These are phyloP conservation scores for Oxyruncus cristatus DNA, from an alignment of 2,113 vertebrate species.

Conservation along the genomic window DNA sequence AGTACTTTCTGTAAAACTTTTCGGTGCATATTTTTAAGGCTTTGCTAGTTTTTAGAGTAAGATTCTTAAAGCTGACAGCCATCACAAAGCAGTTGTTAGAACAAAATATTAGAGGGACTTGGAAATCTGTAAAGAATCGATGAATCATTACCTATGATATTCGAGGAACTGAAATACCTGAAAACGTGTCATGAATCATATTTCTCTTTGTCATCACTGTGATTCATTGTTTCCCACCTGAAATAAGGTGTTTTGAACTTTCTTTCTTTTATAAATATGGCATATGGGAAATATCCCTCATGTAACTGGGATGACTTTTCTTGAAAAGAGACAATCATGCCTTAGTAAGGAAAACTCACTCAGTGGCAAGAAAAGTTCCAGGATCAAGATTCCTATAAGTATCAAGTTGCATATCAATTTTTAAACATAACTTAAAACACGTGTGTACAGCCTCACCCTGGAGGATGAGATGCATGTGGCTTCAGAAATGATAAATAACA, in stretches of 20 bases:
- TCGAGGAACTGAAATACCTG: slow-evolving; percentile 23
- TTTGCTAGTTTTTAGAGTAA: neutral
- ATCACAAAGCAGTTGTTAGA: slow-evolving; percentile 12
- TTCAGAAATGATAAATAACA: slow-evolving; percentile 13
- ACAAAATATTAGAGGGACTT: neutral
- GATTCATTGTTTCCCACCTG: slow-evolving; percentile 19
- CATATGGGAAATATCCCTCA: neutral
- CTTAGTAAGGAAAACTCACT: neutral
- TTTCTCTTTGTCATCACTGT: slow-evolving; percentile 28
- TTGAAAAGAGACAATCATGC: neutral
- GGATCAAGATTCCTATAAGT: neutral
- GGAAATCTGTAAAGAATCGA: neutral
- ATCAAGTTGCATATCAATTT: neutral
- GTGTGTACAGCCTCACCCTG: neutral
- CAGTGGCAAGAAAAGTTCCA: neutral
- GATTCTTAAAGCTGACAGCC: neutral
- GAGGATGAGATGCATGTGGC: neutral
- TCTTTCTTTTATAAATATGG: neutral
- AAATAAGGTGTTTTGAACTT: neutral
- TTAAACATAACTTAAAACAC: neutral
- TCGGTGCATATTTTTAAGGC: neutral
- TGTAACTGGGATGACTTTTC: neutral
- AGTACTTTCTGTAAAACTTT: neutral
- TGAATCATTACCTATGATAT: slow-evolving; percentile 17
- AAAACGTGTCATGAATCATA: slow-evolving; percentile 41